Base-by-base conservation (phyloP, 2,797 vertebrate genomes). In the Cossypha dichroa region DNA sequence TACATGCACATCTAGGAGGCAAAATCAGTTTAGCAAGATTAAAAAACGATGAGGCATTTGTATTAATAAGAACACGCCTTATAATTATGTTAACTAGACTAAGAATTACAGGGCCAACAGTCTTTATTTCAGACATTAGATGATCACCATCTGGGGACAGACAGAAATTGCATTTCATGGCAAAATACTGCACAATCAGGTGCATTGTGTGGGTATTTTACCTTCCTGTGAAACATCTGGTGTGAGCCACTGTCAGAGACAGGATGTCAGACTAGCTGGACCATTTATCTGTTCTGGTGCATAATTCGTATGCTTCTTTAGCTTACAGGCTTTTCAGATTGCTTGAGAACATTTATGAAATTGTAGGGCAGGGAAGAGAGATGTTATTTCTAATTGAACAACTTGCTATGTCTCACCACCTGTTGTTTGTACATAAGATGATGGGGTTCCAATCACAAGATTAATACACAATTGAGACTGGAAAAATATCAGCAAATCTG, bases 361-460 rank as follows among this genome's bases (percentile, higher is more conserved):
- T 84, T 80, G 81, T 46, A 91, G 67, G 48, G 68, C 93, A 88
- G 51, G 43, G 41, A 92, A 69, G 36, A 76, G 72, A 83, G 64
- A 69, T 85, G 72, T 64, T 93, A 91, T 91, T 96, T 95, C 85
- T 95, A 87, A 96, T 64, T 87, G 94, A 90, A 88, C 82, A 93
- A 90, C 69, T 92, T 85, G 76, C 51, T 78, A 46, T 94, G 51
- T 94, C 73, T 89, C 87, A 72, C 78, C 90, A 94, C 93, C 91
- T 96, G 95, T 94, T 97, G 85, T 94, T 95, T 97, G 90, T 94
- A 92, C 72, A 92, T 95, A 82, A 90, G 74, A 95, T 89, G 90
- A 95, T 41, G 78, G 82, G 68, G 68, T 83, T 95, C 80, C 74
- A 88, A 75, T 93, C 96, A 80, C 64, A 91, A 97, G 94, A 93